A percentile compares a stretch with the other conserved stretches of the same genome.
phyloP scores from a whole-genome alignment of 2,113 vertebrate genomes.

The Urocolius indicus region DNA sequence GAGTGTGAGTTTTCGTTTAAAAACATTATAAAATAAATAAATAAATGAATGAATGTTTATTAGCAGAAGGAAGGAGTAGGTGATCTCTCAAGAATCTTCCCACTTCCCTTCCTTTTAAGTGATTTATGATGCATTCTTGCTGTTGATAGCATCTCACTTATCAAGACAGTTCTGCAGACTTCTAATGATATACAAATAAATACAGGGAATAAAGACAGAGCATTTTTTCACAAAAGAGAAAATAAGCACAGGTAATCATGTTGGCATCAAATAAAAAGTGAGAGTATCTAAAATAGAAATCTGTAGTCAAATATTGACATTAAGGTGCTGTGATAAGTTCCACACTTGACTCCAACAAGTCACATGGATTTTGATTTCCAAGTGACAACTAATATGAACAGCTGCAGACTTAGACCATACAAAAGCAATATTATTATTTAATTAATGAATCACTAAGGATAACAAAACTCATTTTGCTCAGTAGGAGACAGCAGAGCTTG shows the following conservation, averaged over 20 bases:
- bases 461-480: background rate
- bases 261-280: background rate
- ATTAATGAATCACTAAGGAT: background rate
- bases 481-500: background rate
- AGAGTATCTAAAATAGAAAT: background rate
- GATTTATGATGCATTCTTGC: background rate
- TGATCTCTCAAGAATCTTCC: background rate
- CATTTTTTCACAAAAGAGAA: background rate
- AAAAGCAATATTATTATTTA: background rate
- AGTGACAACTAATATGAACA: background rate
- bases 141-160: background rate
- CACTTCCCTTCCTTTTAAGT: background rate
- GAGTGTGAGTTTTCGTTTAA: background rate
- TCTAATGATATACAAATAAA: background rate
- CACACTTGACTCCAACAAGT: background rate
- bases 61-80: background rate
- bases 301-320: background rate
- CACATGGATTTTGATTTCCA: background rate
- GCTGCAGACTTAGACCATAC: background rate
- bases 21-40: background rate
- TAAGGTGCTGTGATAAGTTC: background rate
- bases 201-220: background rate
- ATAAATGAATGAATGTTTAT: background rate
- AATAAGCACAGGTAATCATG: background rate
- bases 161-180: background rate